Conservation (phyloP, 2,888 invertebrate genomes). For the Cepaea hortensis region DNA sequence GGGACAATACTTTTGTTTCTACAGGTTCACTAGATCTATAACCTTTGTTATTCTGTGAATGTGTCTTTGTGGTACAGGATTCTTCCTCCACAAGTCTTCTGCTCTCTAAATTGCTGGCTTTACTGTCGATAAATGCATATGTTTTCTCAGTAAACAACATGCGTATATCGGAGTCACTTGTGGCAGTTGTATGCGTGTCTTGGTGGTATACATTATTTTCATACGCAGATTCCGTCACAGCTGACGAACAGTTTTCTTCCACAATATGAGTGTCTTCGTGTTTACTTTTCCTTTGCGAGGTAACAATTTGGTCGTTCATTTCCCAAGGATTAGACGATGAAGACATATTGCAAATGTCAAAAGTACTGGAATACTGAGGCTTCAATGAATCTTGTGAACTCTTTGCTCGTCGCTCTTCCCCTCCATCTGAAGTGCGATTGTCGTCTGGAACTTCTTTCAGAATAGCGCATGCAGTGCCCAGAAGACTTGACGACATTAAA, state of each 20-base stretch:
- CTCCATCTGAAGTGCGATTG: too few relatives aligned
- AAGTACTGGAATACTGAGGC: not conserved
- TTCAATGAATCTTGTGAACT: too few relatives aligned
- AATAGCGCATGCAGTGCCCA: not conserved
- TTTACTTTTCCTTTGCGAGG: not conserved
- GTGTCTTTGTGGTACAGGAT: too few relatives aligned
- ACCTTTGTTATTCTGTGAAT: too few relatives aligned
- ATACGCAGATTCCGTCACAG: not conserved
- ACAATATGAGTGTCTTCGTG: not conserved
- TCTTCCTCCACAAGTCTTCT: too few relatives aligned
- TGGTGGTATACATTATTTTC: conserved; percentile 16
- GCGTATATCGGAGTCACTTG: too few relatives aligned
- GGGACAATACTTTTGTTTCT: not conserved
- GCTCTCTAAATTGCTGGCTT: too few relatives aligned
- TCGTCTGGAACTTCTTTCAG: not conserved
- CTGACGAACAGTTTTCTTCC: conserved; percentile 23
- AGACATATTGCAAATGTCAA: not conserved
- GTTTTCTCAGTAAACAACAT: too few relatives aligned
- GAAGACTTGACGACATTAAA: not conserved
- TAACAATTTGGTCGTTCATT: not conserved
- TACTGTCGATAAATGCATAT: too few relatives aligned
- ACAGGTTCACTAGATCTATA: not conserved
- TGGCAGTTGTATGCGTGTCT: too few relatives aligned
- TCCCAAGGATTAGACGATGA: too few relatives aligned
- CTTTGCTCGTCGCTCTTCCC: too few relatives aligned